Conservation (phyloP, 2,113 vertebrate genomes). For the Planiliza haematocheilus region DNA sequence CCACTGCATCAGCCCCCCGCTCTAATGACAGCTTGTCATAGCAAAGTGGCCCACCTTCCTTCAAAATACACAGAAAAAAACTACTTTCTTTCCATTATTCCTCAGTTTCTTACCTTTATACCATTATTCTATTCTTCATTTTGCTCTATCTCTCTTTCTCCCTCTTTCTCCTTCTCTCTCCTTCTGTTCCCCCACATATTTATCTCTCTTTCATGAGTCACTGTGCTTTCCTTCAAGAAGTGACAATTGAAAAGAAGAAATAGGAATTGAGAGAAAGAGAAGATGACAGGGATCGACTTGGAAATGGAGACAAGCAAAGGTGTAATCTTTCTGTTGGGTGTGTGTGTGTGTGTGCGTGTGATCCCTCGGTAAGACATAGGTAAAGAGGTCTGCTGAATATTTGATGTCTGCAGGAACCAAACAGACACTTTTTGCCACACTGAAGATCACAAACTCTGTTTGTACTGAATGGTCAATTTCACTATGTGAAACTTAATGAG, state of each 20-base stretch:
- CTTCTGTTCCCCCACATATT: conserved; percentile 55
- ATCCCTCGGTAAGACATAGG: conserved; percentile 32
- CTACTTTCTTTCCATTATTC: conserved; percentile 77
- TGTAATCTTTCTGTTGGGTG: conserved; percentile 50
- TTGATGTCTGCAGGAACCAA: conserved; percentile 49
- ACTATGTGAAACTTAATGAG: not conserved
- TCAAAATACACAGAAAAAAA: conserved; percentile 44
- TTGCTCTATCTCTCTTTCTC: conserved; percentile 87
- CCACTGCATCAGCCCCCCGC: conserved; percentile 91
- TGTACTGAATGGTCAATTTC: not conserved
- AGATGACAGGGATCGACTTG: conserved; percentile 60
- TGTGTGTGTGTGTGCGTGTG: conserved; percentile 24
- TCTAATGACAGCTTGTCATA: conserved; percentile 97
- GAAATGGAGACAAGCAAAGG: conserved; percentile 65
- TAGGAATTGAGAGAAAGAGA: conserved; percentile 36
- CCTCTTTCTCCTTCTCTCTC: conserved; percentile 1
- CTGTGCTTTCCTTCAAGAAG: conserved; percentile 31
- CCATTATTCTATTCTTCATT: conserved; percentile 48
- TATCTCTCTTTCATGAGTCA: conserved; percentile 48
- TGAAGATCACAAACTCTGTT: conserved; percentile 7
- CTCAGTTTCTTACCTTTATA: conserved; percentile 86
- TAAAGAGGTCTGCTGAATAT: conserved; percentile 62
- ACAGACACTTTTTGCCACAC: conserved; percentile 36
- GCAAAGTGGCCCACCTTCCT: conserved; percentile 60
- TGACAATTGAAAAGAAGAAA: conserved; percentile 81